phyloP scores from a whole-genome alignment of 2,888 invertebrate genomes.

The Mythimna vitellina region DNA sequence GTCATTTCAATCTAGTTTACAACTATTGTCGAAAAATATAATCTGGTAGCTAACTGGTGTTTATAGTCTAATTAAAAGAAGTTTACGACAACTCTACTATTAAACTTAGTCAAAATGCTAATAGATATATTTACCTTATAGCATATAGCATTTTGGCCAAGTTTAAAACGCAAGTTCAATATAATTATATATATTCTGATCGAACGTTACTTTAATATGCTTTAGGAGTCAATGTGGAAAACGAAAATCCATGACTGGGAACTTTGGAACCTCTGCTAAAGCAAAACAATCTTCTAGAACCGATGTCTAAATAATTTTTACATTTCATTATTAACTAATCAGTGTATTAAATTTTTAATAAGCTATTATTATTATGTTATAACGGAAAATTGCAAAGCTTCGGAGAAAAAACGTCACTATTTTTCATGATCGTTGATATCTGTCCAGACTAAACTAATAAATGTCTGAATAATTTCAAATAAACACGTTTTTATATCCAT shows the following conservation, averaged over 20 bases:
- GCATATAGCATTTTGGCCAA: too few relatives aligned
- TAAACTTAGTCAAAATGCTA: neutral
- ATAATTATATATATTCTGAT: neutral
- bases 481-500: neutral
- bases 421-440: neutral
- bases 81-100: too few relatives aligned
- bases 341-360: too few relatives aligned
- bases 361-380: too few relatives aligned
- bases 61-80: slow-evolving; percentile 2
- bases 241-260: too few relatives aligned
- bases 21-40: neutral
- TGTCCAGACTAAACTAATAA: neutral
- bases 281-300: too few relatives aligned
- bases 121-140: neutral
- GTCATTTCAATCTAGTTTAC: slow-evolving; percentile 29
- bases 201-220: neutral
- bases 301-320: too few relatives aligned
- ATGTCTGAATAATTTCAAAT: slow-evolving; percentile 4
- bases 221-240: too few relatives aligned
- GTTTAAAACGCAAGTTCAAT: too few relatives aligned
- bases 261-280: too few relatives aligned
- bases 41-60: neutral
- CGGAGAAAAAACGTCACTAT: too few relatives aligned
- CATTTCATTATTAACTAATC: too few relatives aligned
- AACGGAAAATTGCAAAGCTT: neutral